A percentile compares a stretch with the other conserved stretches of the same genome.
Conservation (phyloP, 2,113 vertebrate species). For the Hippocampus guttulatus region DNA sequence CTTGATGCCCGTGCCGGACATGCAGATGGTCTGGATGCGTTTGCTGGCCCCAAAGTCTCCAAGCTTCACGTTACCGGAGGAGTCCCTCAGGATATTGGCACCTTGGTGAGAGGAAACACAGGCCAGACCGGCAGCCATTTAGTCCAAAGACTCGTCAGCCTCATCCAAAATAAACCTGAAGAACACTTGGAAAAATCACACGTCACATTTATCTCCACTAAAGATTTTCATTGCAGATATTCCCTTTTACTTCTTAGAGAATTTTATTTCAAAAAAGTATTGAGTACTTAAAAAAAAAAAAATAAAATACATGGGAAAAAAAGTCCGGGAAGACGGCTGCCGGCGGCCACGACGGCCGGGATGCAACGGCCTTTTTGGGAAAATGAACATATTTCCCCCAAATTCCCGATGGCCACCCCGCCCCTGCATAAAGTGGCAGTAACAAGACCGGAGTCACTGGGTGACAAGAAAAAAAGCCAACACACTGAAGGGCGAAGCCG, state of each 20-base stretch:
- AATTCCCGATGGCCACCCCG: no score
- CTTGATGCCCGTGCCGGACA: constrained; percentile 91
- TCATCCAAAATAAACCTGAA: neutral
- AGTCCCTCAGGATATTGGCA: constrained; percentile 90
- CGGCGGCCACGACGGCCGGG: no score
- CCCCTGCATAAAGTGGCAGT: no score
- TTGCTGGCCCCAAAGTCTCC: constrained; percentile 93
- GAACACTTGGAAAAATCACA: no score
- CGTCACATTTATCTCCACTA: no score
- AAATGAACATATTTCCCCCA: no score
- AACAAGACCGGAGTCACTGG: neutral
- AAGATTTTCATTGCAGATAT: no score
- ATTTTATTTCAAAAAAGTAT: neutral
- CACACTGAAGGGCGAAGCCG: no score
- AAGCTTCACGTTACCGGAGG: constrained; percentile 87
- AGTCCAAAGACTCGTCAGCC: no score
- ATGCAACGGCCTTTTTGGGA: no score
- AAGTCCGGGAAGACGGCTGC: no score
- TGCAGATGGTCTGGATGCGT: constrained; percentile 92
- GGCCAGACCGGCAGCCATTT: constrained; percentile 6
- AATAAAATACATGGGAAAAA: neutral
- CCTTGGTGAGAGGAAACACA: constrained; percentile 65
- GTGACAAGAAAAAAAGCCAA: neutral
- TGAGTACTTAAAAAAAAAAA: neutral
- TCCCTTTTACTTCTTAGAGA: no score